phyloP scores from a whole-genome alignment of 23 tunicate species.

The Trididemnum nubilum region DNA sequence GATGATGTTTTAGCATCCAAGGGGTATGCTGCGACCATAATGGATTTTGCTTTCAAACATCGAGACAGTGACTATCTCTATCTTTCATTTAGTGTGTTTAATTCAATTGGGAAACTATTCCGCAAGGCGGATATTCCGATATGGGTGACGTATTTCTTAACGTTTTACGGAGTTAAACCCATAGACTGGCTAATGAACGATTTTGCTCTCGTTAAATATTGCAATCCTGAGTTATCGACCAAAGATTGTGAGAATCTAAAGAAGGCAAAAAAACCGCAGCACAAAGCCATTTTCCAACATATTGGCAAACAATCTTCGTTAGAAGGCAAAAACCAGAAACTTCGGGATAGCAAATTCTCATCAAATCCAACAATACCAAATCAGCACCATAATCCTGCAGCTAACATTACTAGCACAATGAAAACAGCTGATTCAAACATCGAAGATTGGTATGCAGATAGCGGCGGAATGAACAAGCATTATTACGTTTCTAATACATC shows the following conservation, averaged over 20 bases:
- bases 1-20: too few relatives aligned
- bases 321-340: too few relatives aligned
- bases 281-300: conserved; percentile 30
- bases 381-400: too few relatives aligned
- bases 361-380: too few relatives aligned
- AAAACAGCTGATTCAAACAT: too few relatives aligned
- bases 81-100: conserved; percentile 24
- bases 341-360: too few relatives aligned
- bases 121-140: conserved; percentile 25
- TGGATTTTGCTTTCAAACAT: neutral
- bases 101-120: conserved; percentile 49
- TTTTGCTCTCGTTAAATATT: conserved; percentile 13
- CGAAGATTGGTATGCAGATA: too few relatives aligned
- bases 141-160: conserved; percentile 37
- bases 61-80: conserved; percentile 10
- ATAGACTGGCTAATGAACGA: conserved; percentile 55
- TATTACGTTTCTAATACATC: too few relatives aligned
- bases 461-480: too few relatives aligned
- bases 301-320: conserved; percentile 45
- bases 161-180: conserved; percentile 31
- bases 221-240: conserved; percentile 13
- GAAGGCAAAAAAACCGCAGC: neutral
- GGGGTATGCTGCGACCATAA: neutral
- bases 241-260: neutral
- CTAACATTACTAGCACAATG: too few relatives aligned